Evolutionary conservation across 2,797 vertebrate species (phyloP).

Genomic region (Amazonetta brasiliensis): DNA sequence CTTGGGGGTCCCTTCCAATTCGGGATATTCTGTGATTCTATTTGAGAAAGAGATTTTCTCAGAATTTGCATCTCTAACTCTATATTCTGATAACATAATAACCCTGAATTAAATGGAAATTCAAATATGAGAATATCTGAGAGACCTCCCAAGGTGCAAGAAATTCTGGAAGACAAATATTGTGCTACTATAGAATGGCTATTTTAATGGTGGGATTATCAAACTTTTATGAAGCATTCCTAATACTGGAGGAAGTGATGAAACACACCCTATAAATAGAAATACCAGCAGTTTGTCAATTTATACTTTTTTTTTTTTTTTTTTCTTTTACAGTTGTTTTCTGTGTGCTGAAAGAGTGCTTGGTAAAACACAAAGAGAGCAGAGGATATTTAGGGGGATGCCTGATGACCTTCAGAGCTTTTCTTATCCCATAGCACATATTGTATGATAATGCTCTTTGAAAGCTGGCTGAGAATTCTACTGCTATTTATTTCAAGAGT

Average conservation of each 20-base stretch:
- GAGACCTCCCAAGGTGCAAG: neutral
- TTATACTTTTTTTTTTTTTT: neutral
- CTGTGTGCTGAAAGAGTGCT: neutral
- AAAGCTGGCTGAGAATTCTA: neutral
- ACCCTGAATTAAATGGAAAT: neutral
- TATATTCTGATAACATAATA: neutral
- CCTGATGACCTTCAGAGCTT: neutral
- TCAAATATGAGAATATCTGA: neutral
- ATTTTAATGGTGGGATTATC: neutral
- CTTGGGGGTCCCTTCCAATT: too few relatives aligned
- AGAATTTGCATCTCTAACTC: neutral
- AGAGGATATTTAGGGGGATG: neutral
- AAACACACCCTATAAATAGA: neutral
- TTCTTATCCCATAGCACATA: neutral
- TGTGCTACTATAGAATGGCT: neutral
- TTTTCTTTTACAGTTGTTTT: neutral
- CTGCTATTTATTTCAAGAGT: neutral
- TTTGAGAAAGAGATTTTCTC: neutral
- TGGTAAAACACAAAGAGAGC: neutral
- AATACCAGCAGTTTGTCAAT: accelerated
- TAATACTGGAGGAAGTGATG: neutral
- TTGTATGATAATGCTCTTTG: neutral
- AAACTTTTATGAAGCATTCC: neutral
- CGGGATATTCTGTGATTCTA: too few relatives aligned
- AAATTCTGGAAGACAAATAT: neutral